Evolutionary conservation across 1,140 invertebrate species (phyloP).

Genomic region (Leguminivora glycinivorella): DNA sequence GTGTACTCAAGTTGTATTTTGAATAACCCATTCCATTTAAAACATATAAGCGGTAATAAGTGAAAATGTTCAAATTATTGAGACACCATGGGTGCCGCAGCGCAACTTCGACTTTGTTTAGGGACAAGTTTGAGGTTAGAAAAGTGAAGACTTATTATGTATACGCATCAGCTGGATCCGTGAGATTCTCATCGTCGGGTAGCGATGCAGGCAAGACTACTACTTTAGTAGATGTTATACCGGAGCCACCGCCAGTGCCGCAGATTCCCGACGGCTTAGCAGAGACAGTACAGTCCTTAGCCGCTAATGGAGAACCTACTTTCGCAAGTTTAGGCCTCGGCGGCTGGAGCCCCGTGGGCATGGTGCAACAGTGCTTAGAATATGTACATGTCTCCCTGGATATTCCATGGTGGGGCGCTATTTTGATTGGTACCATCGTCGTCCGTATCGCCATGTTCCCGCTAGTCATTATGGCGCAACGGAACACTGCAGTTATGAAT

Average conservation of each 20-base stretch:
- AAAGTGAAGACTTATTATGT: constrained; percentile 63
- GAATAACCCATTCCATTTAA: constrained; percentile 7
- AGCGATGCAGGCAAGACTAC: constrained; percentile 53
- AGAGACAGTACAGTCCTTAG: constrained; percentile 68
- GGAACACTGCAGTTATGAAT: constrained; percentile 87
- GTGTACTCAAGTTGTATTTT: constrained; percentile 17
- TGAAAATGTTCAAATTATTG: constrained; percentile 69
- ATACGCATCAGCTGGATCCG: constrained; percentile 60
- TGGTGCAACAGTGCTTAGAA: constrained; percentile 90
- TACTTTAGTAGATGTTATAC: constrained; percentile 75
- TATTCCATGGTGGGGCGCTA: constrained; percentile 95
- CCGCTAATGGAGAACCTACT: constrained; percentile 85
- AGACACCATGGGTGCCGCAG: constrained; percentile 61
- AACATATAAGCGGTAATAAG: neutral
- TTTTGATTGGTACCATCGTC: constrained; percentile 87
- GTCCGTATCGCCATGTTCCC: constrained; percentile 90
- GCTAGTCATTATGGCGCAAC: constrained; percentile 88
- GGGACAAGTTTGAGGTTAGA: constrained; percentile 72
- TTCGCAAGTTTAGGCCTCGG: constrained; percentile 90
- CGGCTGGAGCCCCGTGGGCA: constrained; percentile 87
- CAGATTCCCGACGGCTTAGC: constrained; percentile 52
- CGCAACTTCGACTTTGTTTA: constrained; percentile 53
- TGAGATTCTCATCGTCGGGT: constrained; percentile 60
- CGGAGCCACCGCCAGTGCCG: constrained; percentile 78
- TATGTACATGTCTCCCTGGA: constrained; percentile 86